Evolutionary conservation across 2,888 invertebrate genomes (phyloP).

Genomic region (Tetragnatha montana): DNA sequence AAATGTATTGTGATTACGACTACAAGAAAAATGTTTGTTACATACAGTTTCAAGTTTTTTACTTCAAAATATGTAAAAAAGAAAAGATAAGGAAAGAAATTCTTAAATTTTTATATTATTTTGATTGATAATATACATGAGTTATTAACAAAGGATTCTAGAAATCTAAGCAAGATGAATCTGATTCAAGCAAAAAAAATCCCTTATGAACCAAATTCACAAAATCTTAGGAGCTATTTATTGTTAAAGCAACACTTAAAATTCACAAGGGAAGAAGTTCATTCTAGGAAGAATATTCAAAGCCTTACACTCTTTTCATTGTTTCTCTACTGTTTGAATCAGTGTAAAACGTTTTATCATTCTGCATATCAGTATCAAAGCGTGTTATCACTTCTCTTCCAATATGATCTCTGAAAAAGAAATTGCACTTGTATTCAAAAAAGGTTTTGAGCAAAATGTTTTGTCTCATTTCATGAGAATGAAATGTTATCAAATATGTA

Average conservation of each 20-base stretch:
- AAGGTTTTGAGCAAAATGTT: no score
- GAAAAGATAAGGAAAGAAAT: not conserved
- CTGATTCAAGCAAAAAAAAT: not conserved
- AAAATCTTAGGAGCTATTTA: not conserved
- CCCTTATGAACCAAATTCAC: not conserved
- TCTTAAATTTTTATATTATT: not conserved
- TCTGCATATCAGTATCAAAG: constrained; percentile 82
- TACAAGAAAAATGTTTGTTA: not conserved
- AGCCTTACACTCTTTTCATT: constrained; percentile 80
- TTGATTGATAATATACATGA: not conserved
- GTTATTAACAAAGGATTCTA: not conserved
- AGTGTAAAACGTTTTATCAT: constrained; percentile 86
- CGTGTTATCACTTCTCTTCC: constrained; percentile 90
- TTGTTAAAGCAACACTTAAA: not conserved
- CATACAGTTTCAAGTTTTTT: not conserved
- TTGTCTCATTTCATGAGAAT: not conserved
- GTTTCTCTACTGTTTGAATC: constrained; percentile 96
- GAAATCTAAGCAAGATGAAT: not conserved
- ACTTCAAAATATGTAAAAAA: not conserved
- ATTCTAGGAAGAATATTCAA: not conserved
- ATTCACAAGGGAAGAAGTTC: not conserved
- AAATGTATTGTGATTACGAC: constrained; percentile 79
- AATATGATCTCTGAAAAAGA: constrained; percentile 73
- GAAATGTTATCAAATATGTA: not conserved
- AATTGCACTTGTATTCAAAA: no score